Conservation (phyloP, 2,888 invertebrate species). For the Lucinisca nassula region DNA sequence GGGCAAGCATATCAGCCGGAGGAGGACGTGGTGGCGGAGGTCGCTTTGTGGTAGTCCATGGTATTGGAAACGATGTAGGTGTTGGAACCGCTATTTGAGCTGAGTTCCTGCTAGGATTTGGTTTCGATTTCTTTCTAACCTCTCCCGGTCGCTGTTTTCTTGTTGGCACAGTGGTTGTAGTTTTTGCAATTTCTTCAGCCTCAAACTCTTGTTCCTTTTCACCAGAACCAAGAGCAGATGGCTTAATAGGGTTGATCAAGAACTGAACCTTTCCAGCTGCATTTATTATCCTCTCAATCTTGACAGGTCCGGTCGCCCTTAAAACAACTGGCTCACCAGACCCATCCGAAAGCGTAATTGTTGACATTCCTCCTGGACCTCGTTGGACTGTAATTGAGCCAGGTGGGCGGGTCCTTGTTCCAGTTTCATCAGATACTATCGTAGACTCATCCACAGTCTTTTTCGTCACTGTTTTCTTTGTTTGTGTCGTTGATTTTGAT, state of each 20-base stretch:
- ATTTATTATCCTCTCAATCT: conserved; percentile 61
- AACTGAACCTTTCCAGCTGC: conserved; percentile 65
- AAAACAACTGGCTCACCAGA: conserved; percentile 62
- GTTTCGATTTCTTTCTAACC: background rate
- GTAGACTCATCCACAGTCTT: conserved; percentile 59
- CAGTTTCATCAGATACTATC: conserved; percentile 51
- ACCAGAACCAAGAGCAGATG: background rate
- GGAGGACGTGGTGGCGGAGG: background rate
- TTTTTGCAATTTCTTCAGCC: conserved; percentile 24
- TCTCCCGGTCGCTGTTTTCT: background rate
- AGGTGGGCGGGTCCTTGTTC: conserved; percentile 18
- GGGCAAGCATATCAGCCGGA: background rate
- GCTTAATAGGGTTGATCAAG: conserved; percentile 58
- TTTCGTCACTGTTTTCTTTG: conserved; percentile 60
- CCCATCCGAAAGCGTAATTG: conserved; percentile 63
- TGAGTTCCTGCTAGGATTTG: background rate
- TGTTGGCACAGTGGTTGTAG: background rate
- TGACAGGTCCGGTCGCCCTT: conserved; percentile 60
- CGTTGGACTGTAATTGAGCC: conserved; percentile 64
- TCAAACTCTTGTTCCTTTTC: conserved; percentile 27
- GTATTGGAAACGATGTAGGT: background rate
- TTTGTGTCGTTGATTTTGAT: conserved; percentile 42
- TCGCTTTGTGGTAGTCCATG: background rate
- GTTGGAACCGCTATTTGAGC: background rate
- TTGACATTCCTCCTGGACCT: conserved; percentile 56